Base-by-base conservation (phyloP, 2,797 vertebrate species). In the Myripristis jacobus region DNA sequence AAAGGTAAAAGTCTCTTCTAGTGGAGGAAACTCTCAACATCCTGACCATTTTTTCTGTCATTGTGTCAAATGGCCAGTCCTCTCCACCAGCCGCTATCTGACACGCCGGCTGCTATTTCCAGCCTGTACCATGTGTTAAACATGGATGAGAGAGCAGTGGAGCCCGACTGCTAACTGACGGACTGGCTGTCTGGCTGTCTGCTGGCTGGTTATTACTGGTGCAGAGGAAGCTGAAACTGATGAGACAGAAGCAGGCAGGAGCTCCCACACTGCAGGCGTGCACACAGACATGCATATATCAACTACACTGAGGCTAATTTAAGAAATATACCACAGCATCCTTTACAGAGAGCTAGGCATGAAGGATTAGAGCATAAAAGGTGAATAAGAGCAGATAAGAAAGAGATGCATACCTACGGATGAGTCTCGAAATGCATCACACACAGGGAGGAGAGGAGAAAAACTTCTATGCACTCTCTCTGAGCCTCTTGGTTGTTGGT, bases 391-490 rank as follows among this genome's bases (percentile, higher is more conserved):
- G 12, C 0, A 75, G 31, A 82, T 50, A 79, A 66, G 70, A 79
- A 81, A 66, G 70, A 53, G 65, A 65, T 54, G 53, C 59, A 54
- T 92, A 92, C 92, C 84, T 87, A 52, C 80, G 6, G 77, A 73
- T 18, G 67, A 80, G 66, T 79, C 68, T 70, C 12, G 25, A 65
- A 13, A 29, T 1, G 65, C 82, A 71, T 75, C 74, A 11, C 46
- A 16, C 48, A 4, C 46, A 36, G 64, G 76, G 68, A 66, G 87
- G 79, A 82, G 85, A 83, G 84, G 82, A 87, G 73, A 81, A 79
- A 91, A 92, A 93, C 89, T 94, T 94, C 87, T 87, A 80, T 81
- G 92, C 92, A 90, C 93, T 94, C 87, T 87, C 90, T 88, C 87
- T 77, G 80, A 86, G 86, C 87, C 81, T 88, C 86, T 81, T 66